Evolutionary conservation across 2,888 invertebrate species (phyloP).

Genomic region (Xanthorhoe spadicearia): DNA sequence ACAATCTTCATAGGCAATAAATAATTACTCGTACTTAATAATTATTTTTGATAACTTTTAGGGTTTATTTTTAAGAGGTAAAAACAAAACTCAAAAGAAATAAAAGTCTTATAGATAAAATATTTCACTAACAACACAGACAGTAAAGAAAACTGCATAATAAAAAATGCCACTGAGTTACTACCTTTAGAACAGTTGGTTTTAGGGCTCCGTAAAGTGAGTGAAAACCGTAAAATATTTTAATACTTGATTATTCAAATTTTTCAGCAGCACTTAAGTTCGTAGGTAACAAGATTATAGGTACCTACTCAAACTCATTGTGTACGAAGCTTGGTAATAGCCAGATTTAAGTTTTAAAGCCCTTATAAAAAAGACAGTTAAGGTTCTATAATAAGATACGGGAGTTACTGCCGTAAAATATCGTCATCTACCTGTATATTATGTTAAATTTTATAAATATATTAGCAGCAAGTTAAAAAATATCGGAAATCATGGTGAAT

Average conservation of each 20-base stretch:
- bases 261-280: background rate
- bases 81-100: background rate
- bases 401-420: background rate
- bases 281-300: background rate
- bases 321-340: too few species aligned
- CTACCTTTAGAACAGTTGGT: conserved; percentile 3
- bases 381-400: too few species aligned
- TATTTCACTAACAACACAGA: conserved; percentile 5
- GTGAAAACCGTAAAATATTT: conserved; percentile 11
- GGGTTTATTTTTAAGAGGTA: too few species aligned
- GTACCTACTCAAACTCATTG: too few species aligned
- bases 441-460: too few species aligned
- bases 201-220: conserved; percentile 17
- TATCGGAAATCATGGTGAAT: background rate
- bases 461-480: too few species aligned
- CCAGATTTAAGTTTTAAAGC: too few species aligned
- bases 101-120: background rate
- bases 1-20: background rate
- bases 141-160: conserved; percentile 13
- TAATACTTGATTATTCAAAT: conserved; percentile 3
- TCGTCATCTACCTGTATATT: too few species aligned
- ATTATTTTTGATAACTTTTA: background rate
- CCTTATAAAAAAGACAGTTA: too few species aligned
- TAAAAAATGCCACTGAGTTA: conserved; percentile 16
- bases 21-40: too few species aligned